These are phyloP conservation scores for Nothoprocta pentlandii DNA, from an alignment of 2,113 vertebrate species.

Conservation along the genomic window DNA sequence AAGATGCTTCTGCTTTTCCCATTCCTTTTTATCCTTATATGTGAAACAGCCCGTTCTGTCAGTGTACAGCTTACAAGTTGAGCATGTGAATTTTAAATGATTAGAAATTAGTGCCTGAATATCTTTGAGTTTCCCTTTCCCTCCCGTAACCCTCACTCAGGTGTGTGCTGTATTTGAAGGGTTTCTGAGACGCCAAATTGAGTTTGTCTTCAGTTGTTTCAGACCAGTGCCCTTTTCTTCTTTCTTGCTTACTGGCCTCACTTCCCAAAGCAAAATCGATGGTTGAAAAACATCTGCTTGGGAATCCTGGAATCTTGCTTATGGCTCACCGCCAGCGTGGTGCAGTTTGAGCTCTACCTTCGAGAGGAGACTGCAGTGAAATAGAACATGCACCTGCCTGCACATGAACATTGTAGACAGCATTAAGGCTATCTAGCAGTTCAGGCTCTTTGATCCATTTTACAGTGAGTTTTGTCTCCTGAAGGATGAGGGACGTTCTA, in stretches of 20 bases:
- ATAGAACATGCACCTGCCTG: not conserved
- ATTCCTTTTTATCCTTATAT: not conserved
- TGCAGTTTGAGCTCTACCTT: not conserved
- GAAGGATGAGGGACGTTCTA: not conserved
- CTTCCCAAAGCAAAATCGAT: not conserved
- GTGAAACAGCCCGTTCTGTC: not conserved
- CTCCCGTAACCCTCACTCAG: not conserved
- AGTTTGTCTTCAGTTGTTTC: not conserved
- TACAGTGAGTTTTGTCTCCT: not conserved
- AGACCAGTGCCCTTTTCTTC: not conserved
- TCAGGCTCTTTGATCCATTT: not conserved
- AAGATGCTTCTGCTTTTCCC: not conserved
- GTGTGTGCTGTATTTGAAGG: not conserved
- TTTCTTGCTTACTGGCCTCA: not conserved
- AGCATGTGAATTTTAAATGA: not conserved
- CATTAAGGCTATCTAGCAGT: not conserved
- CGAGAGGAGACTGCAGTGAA: not conserved
- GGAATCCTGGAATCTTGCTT: not conserved
- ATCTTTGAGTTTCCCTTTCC: not conserved
- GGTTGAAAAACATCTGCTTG: not conserved
- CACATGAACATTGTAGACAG: not conserved
- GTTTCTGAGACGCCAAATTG: not conserved
- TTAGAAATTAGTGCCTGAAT: not conserved
- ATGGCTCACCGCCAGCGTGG: accelerated
- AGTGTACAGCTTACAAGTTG: not conserved